These are phyloP conservation scores for Drosophila lini DNA, from an alignment of 1,140 invertebrate species.

Conservation along the genomic window DNA sequence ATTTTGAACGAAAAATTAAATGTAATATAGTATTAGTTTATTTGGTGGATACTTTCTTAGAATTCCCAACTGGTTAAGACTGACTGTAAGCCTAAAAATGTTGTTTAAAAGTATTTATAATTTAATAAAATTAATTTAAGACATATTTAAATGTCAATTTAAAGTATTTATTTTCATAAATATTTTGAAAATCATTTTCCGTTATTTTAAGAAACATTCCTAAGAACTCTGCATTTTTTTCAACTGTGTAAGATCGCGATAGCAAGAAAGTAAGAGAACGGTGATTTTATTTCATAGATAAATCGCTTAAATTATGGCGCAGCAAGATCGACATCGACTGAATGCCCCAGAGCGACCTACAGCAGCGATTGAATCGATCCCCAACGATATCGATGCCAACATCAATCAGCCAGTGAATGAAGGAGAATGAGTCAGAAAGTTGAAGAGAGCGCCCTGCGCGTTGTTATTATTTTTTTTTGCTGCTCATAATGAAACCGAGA, in stretches of 20 bases:
- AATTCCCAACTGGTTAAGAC: neutral
- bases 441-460: constrained; percentile 11
- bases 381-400: constrained; percentile 62
- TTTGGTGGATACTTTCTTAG: neutral
- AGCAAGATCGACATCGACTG: constrained; percentile 55
- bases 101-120: neutral
- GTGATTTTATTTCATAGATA: constrained; percentile 83
- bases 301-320: constrained; percentile 84
- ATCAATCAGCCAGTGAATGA: constrained; percentile 62
- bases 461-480: constrained; percentile 8
- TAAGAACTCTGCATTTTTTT: neutral
- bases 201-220: too few relatives aligned
- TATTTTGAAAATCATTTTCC: too few relatives aligned
- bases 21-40: neutral
- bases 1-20: too few relatives aligned
- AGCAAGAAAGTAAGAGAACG: constrained; percentile 58
- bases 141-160: too few relatives aligned
- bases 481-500: constrained; percentile 47
- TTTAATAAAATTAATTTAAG: neutral
- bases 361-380: constrained; percentile 69
- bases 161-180: too few relatives aligned
- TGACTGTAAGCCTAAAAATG: too few relatives aligned
- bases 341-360: constrained; percentile 79
- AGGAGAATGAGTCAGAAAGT: constrained; percentile 21
- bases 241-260: constrained; percentile 2